Conservation (phyloP, 2,888 invertebrate genomes). For the Philonicus albiceps region DNA sequence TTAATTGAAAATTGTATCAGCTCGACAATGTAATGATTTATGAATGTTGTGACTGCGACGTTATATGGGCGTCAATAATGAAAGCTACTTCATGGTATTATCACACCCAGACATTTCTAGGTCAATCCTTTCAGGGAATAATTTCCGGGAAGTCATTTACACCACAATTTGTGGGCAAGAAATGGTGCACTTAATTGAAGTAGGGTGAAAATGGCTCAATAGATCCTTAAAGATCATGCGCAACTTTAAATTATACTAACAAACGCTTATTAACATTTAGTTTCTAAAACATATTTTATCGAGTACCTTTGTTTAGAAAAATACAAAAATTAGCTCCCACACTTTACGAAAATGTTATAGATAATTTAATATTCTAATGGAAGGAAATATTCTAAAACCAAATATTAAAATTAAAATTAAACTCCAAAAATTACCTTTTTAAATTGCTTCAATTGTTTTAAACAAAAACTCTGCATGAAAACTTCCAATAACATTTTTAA, state of each 20-base stretch:
- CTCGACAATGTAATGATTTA: conserved; percentile 15
- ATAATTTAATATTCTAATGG: no score
- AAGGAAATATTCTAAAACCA: no score
- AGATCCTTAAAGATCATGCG: neutral
- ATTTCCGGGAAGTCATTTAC: neutral
- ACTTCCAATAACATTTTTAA: no score
- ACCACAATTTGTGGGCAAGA: neutral
- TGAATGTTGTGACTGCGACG: neutral
- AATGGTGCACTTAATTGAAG: neutral
- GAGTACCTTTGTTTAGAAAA: no score
- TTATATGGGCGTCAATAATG: neutral
- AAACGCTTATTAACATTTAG: no score
- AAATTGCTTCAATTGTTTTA: no score
- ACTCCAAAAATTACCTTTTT: no score
- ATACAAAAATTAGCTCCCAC: no score
- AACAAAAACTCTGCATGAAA: no score
- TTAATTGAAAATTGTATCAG: conserved; percentile 23
- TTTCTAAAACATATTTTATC: no score
- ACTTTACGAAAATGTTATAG: no score
- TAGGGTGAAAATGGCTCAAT: neutral
- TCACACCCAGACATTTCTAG: neutral
- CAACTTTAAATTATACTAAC: neutral
- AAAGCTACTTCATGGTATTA: neutral
- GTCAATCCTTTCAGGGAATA: neutral
- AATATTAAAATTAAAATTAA: no score